These are phyloP conservation scores for Drosophila lacertosa DNA, from an alignment of 1,140 invertebrate genomes.

Conservation along the genomic window DNA sequence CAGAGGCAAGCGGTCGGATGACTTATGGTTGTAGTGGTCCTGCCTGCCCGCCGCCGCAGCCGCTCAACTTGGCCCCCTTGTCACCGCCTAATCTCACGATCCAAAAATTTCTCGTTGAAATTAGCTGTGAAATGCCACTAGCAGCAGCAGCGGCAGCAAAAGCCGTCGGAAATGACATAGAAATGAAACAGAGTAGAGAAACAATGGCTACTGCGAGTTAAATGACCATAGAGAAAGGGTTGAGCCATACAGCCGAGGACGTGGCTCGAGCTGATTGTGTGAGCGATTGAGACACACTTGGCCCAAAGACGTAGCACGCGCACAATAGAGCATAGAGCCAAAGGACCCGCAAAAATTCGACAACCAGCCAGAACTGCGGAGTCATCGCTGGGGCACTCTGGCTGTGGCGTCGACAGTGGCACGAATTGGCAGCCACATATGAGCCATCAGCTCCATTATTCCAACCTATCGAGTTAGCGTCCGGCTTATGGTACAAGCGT, in stretches of 20 bases:
- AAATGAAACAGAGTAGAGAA: constrained; percentile 75
- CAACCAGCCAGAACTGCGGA: constrained; percentile 14
- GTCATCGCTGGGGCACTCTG: constrained; percentile 8
- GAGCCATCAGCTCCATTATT: constrained; percentile 28
- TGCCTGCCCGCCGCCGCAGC: neutral
- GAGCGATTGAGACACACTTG: constrained; percentile 39
- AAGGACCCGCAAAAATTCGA: constrained; percentile 27
- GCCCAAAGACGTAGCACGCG: constrained; percentile 9
- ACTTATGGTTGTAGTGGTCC: constrained; percentile 68
- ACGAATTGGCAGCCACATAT: constrained; percentile 36
- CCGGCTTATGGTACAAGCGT: too few relatives aligned
- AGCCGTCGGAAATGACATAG: constrained; percentile 72
- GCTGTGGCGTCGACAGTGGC: constrained; percentile 47
- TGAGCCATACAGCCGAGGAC: neutral
- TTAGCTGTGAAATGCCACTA: constrained; percentile 75
- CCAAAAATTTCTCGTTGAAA: constrained; percentile 75
- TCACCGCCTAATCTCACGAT: constrained; percentile 72
- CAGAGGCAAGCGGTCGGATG: constrained; percentile 72
- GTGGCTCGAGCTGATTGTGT: constrained; percentile 2
- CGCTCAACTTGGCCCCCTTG: constrained; percentile 30
- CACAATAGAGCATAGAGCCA: neutral
- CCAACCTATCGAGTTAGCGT: too few relatives aligned
- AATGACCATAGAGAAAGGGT: constrained; percentile 24
- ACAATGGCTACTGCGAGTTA: constrained; percentile 55
- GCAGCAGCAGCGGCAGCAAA: constrained; percentile 15